Evolutionary conservation across 2,797 vertebrate species (phyloP).

Genomic region (Oreochromis mossambicus): DNA sequence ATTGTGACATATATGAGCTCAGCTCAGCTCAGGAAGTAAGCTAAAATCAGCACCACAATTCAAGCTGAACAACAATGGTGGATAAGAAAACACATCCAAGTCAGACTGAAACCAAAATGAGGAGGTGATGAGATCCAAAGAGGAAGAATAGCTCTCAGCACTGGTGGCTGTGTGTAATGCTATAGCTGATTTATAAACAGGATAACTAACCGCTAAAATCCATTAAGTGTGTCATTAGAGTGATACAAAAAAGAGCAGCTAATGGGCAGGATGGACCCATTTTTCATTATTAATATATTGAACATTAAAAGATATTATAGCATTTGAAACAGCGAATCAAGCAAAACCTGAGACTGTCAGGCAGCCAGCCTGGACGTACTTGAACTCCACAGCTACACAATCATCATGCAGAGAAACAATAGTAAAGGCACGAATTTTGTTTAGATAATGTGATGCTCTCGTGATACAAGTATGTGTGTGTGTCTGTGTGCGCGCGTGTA

Average conservation of each 20-base stretch:
- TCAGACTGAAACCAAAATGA: constrained; percentile 2
- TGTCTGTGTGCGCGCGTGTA: not conserved
- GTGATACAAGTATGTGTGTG: not conserved
- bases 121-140: constrained; percentile 8
- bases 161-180: not conserved
- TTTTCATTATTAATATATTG: not conserved
- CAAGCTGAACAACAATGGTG: not conserved
- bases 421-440: not conserved
- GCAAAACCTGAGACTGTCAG: not conserved
- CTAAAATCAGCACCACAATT: constrained; percentile 17
- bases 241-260: not conserved
- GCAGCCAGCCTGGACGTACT: not conserved
- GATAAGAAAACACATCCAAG: not conserved
- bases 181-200: not conserved
- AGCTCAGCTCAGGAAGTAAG: not conserved
- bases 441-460: not conserved
- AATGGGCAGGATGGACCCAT: not conserved
- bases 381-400: not conserved
- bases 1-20: constrained; percentile 19
- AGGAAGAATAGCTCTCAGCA: not conserved
- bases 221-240: not conserved
- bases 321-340: not conserved
- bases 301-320: not conserved
- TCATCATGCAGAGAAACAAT: not conserved
- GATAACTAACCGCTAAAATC: not conserved